Percentiles rank a stretch among this genome's conserved stretches.
Evolutionary conservation across 2,888 invertebrate genomes (phyloP).

Genomic region (Thereva nobilitata): DNA sequence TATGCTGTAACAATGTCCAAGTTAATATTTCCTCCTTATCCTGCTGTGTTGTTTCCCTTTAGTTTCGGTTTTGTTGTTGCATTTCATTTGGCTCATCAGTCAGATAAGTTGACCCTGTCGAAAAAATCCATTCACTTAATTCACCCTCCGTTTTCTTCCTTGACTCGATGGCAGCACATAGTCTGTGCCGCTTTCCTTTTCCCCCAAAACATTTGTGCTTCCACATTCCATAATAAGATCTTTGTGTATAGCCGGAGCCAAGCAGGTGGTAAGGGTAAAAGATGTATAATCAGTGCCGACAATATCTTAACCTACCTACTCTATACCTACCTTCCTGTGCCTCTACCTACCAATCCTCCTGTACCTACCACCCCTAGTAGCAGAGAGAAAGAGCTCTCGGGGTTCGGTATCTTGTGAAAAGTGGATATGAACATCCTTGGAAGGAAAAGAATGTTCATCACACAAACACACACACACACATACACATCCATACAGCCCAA

Average conservation of each 20-base stretch:
- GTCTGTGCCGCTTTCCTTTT: too few species aligned
- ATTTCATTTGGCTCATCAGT: conserved; percentile 10
- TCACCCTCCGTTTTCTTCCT: background rate
- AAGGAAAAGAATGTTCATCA: too few species aligned
- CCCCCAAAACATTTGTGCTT: too few species aligned
- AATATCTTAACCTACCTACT: background rate
- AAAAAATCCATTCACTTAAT: conserved; percentile 11
- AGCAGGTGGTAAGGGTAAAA: conserved; percentile 11
- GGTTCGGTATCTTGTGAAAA: background rate
- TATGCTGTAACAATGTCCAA: background rate
- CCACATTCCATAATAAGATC: too few species aligned
- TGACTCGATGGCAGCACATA: background rate
- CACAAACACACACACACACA: too few species aligned
- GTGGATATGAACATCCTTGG: background rate
- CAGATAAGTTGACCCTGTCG: conserved; percentile 13
- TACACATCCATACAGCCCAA: too few species aligned
- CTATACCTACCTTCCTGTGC: background rate
- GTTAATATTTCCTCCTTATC: background rate
- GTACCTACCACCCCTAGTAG: background rate
- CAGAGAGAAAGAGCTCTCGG: background rate
- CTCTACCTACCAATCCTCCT: conserved; percentile 8
- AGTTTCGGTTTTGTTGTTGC: background rate
- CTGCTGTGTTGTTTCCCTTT: conserved; percentile 2
- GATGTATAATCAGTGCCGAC: conserved; percentile 16
- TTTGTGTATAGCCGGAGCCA: background rate